Evolutionary conservation across 2,113 vertebrate genomes (phyloP), one percentile per base, ranked within the genome.

Genomic region (Seriola rivoliana): DNA sequence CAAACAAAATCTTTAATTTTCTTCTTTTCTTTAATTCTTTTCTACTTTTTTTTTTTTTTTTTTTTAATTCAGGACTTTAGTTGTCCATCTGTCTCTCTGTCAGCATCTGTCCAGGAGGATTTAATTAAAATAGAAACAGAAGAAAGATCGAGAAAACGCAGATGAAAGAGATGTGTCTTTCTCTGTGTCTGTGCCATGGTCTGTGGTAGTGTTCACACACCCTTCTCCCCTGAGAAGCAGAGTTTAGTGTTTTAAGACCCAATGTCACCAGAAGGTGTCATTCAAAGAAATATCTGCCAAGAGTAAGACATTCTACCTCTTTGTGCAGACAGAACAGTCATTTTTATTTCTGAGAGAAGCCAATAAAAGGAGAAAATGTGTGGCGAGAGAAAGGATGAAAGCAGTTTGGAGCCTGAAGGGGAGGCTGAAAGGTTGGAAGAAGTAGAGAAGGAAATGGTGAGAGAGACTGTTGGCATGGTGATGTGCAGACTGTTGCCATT

Each of bases 391-490:
- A 11, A 32, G 68, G 69, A 78, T 66, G 62, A 62, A 68, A 60
- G 54, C 36, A 44, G 52, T 67, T 34, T 58, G 10, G 46, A 64
- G 75, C 55, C 36, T 65, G 70, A 44, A 64, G 55, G 16, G 44
- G 63, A 50, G 23, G 42, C 38, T 36, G 59, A 68, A 36, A 62
- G 66, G 60, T 68, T 75, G 71, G 29, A 25, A 44, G 67, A 80
- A 70, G 34, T 13, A 34, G 44, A 72, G 72, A 67, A 60, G 44
- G 42, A 54, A 59, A 75, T 59, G 70, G 64, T 59, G 71, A 86
- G 78, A 67, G 75, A 81, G 66, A 68, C 64, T 42, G 84, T 88
- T 86, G 85, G 86, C 86, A 92, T 90, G 77, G 89, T 34, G 84
- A 92, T 63, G 79, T 57, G 79, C 67, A 25, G 62, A 46, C 14